Base-by-base conservation (phyloP, 2,888 invertebrate species). In the Drymonia ruficornis region DNA sequence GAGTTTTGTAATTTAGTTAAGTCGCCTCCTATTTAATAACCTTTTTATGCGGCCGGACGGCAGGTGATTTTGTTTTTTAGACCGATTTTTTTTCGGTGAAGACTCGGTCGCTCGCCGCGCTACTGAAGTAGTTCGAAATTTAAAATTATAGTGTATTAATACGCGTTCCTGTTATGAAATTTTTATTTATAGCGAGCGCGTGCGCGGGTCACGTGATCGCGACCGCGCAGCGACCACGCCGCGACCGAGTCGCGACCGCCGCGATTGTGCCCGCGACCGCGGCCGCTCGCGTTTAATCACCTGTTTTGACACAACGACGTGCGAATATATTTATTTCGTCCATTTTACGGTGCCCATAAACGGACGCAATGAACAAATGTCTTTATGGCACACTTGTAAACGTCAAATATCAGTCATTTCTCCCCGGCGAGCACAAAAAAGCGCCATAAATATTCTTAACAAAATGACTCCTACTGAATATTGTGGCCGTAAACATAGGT, bases 1-100 rank as follows among this genome's bases (percentile, higher is more conserved):
- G 89, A 84, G 80, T 89, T 90, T 91, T 86, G 87, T 91, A 91
- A 91, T 92, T 91, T 90, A 88, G 91, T 90, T 84, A 85, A 85
- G 91, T 89, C 84, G 87, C 89, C 90, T 91, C 90, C 91, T 92
- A 89, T 91, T 91, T 91, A 91, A 91, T 91, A 86, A 86, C 83
- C 65, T 84, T 90, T 86, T 87, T 85, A 80, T 81, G 74, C 75
- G 76, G 73, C 61, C 74, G 76, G 78, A 72, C 77, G 72, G 87
- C 91, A 91, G 91, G 91, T 91, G 91, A 67, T 80, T 88, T 84
- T 83, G 84, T 83, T 81, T 82, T 81, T 70, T 57, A 53, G 65
- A 72, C 79, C 7, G 15, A 1, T 18, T 47, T 18, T 80, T 80
- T 80, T 65, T 56, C 62, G 72, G 63, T 74, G 72, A 78, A 84